Base-by-base conservation (phyloP, 2,888 invertebrate species). In the Aleiodes testaceus region DNA sequence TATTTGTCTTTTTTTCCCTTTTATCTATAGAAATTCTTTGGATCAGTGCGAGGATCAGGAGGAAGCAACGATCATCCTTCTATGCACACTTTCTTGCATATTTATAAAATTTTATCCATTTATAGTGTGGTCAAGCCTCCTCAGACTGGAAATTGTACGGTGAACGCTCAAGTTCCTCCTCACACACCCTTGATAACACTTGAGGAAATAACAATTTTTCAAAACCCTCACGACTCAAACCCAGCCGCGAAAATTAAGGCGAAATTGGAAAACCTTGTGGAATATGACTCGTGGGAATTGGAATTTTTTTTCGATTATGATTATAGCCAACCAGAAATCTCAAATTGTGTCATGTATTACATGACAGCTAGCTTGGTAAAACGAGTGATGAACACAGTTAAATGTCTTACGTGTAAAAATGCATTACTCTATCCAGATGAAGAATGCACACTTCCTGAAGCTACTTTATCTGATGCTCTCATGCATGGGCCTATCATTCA, bases 41-140 rank as follows among this genome's bases (percentile, higher is more conserved):
- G 78, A 12, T 71, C 65, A 3, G 71, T 75, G 16, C 70, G 76
- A 11, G 74, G 76, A 66, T 74, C 76, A 18, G 73, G 72, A 11
- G 74, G 75, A 30, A 47, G 55, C n/a, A 72, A 79, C 70, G 78
- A 75, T 22, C 76, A 79, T 49, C 77, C 77, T 3, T 70, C 75
- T 11, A 63, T 59, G 50, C 45, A 59, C 30, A 67, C 66, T 6
- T 74, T 74, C 44, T 66, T 74, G 11, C 69, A 72, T 61, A 74
- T 74, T n/a, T 64, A 70, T 53, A 72, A 74, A 65, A 74, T 75
- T 14, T 47, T 72, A 12, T 74, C 72, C 16, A 68, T 65, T 59
- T 75, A 49, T 52, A 70, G 66, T 63, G 44, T 72, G 14, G 50
- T 74, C 3, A 70, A 69, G 52, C 68, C 73, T 5, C 72, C 70